Conservation (phyloP, 1,140 invertebrate genomes). For the Neotoxoptera formosana region DNA sequence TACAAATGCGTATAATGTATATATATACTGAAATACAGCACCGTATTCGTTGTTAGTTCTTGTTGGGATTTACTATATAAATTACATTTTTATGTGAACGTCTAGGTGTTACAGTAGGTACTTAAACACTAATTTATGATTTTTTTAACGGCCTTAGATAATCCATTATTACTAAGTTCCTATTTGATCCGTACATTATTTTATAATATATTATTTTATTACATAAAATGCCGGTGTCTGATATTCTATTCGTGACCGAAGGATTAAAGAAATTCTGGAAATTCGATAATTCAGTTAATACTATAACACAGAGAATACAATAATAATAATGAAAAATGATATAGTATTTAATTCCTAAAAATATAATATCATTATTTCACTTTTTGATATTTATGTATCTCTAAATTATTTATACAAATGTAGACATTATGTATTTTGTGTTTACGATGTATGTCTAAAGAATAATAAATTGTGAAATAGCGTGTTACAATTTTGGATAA, state of each 20-base stretch:
- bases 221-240: not conserved
- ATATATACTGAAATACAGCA: not conserved
- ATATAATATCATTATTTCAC: not conserved
- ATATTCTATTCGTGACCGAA: not conserved
- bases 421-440: not conserved
- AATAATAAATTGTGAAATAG: not conserved
- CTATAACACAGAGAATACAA: not conserved
- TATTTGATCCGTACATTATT: conserved; percentile 7
- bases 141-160: not conserved
- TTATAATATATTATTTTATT: not conserved
- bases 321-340: not conserved
- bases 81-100: not conserved
- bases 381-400: not conserved
- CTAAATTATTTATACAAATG: not conserved
- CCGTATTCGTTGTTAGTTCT: not conserved
- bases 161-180: not conserved
- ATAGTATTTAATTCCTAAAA: not conserved
- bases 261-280: not conserved
- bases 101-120: not conserved
- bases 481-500: not conserved
- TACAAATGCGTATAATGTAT: not conserved
- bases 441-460: not conserved
- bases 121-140: not conserved
- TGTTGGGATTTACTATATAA: not conserved
- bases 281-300: not conserved